Percentiles rank a stretch among this genome's conserved stretches.
phyloP scores from a whole-genome alignment of 1,140 invertebrate species.

The Pseudomyrmex dendroicus region DNA sequence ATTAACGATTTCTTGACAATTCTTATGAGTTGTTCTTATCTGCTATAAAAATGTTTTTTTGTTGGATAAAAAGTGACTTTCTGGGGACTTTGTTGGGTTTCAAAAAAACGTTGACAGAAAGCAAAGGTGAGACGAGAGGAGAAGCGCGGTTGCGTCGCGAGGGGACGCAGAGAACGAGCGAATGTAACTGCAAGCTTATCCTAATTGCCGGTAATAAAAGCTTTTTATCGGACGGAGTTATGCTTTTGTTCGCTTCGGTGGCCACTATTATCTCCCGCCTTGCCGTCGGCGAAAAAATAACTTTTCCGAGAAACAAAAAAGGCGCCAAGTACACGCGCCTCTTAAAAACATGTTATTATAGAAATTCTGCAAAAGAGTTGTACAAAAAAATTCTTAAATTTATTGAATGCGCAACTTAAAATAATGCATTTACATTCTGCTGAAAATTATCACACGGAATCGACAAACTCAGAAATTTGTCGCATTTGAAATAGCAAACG shows the following conservation, averaged over 20 bases:
- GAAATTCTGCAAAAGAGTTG: no score
- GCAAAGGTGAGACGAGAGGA: slow-evolving; percentile 3
- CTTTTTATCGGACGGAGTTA: slow-evolving; percentile 78
- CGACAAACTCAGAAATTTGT: neutral
- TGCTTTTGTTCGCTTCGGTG: slow-evolving; percentile 74
- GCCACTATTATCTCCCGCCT: slow-evolving; percentile 68
- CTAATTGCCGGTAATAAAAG: slow-evolving; percentile 78
- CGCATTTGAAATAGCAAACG: neutral
- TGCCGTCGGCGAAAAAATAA: slow-evolving; percentile 73
- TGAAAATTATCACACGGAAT: neutral
- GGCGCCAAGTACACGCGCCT: no score
- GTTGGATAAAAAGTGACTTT: neutral
- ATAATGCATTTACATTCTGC: neutral
- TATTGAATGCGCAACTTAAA: no score
- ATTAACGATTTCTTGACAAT: neutral
- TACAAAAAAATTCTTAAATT: no score
- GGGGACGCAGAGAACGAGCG: neutral
- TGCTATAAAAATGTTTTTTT: no score
- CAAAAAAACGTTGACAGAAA: slow-evolving; percentile 24
- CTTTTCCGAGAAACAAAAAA: slow-evolving; percentile 61
- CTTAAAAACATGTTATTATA: no score
- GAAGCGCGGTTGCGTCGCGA: neutral
- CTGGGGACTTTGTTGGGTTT: neutral
- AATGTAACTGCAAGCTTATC: slow-evolving; percentile 68
- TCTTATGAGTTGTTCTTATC: neutral